Base-by-base conservation (phyloP, 2,888 invertebrate species). In the Peribatodes rhomboidaria region DNA sequence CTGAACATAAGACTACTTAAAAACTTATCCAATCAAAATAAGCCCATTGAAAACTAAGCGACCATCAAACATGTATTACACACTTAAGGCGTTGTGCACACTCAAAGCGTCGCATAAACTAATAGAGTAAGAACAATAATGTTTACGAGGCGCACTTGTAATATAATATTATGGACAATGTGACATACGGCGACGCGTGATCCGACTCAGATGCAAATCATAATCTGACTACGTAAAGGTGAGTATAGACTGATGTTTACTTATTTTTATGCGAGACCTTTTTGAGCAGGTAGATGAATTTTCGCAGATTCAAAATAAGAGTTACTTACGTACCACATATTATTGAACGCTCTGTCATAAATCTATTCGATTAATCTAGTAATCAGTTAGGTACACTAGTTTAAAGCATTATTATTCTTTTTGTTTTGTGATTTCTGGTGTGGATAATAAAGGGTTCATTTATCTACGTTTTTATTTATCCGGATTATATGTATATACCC, bases 141-240 rank as follows among this genome's bases (percentile, higher is more conserved):
- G 81, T 83, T 86, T 82, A 85, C 71, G 78, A 75, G 68, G 67
- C 68, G 35, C 74, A 80, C 68, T 77, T 79, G 80, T 76, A 78
- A 84, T 83, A 78, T 71, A 79, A 77, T 76, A 82, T 80, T 78
- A 81, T 79, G 72, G 73, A 76, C 72, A 71, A 65, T 75, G 77
- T 81, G 80, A 82, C 80, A 77, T 78, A 83, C 72, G 74, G 69
- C 33, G 35, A 77, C 71, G 77, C 80, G 77, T 82, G 80, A 81
- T 81, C 70, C 71, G 76, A 69, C 74, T 77, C 67, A 70, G 70
- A 72, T 76, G 75, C 75, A 79, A 81, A 80, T 79, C 74, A 79
- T 74, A 50, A 54, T 67, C 47, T 49, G 35, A 62, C 42, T 27
- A 0, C 1, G 22, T 55, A 59, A 61, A 61, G 68, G 47, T 16